A percentile compares a stretch with the other conserved stretches of the same genome.
Evolutionary conservation across 2,888 invertebrate genomes (phyloP).

Genomic region (Hydropsyche betteni): DNA sequence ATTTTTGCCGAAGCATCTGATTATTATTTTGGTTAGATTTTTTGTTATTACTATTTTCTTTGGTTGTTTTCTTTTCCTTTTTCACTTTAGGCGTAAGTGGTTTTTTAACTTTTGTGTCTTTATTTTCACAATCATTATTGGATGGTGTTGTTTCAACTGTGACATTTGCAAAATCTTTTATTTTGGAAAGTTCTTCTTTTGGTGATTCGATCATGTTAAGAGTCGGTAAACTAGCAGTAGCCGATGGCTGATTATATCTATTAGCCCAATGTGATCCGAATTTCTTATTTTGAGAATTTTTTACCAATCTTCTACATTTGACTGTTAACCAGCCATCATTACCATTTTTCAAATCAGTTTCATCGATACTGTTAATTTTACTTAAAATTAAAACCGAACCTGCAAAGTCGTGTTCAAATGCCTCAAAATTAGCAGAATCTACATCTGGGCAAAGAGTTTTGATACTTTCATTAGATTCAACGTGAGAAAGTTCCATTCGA

Average conservation of each 20-base stretch:
- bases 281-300: slow-evolving; percentile 66
- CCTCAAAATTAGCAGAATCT: slow-evolving; percentile 56
- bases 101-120: slow-evolving; percentile 36
- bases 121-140: slow-evolving; percentile 24
- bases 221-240: slow-evolving; percentile 83
- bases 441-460: slow-evolving; percentile 63
- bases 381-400: slow-evolving; percentile 65
- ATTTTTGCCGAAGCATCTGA: slow-evolving; percentile 67
- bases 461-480: slow-evolving; percentile 64
- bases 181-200: slow-evolving; percentile 61
- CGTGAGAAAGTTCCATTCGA: slow-evolving; percentile 59
- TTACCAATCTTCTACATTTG: slow-evolving; percentile 73
- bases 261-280: slow-evolving; percentile 78
- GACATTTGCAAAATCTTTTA: slow-evolving; percentile 48
- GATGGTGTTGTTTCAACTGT: slow-evolving; percentile 36
- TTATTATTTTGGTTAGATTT: slow-evolving; percentile 47
- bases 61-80: slow-evolving; percentile 44
- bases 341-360: slow-evolving; percentile 56
- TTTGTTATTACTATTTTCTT: slow-evolving; percentile 12
- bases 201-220: slow-evolving; percentile 68
- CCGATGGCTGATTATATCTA: slow-evolving; percentile 83
- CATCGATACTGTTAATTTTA: slow-evolving; percentile 55
- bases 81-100: slow-evolving; percentile 38
- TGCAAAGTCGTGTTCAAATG: slow-evolving; percentile 51
- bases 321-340: slow-evolving; percentile 92